Base-by-base conservation (phyloP, 2,888 invertebrate species). In the Galerucella nymphaeae region DNA sequence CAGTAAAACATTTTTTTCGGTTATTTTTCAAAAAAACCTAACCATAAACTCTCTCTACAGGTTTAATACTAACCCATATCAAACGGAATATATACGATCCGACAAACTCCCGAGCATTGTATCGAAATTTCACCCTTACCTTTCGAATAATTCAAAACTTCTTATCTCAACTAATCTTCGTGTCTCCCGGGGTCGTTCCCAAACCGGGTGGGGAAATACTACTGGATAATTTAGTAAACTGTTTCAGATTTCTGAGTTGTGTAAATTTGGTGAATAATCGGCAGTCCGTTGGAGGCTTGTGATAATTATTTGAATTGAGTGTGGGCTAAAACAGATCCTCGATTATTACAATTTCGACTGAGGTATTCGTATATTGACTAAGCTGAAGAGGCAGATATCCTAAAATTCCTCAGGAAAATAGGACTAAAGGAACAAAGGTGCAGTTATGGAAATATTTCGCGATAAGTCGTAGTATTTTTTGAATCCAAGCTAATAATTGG, bases 191-290 rank as follows among this genome's bases (percentile, higher is more conserved):
- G 45, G 62, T 20, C 50, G 53, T 58, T 68, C 72, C 23, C 42
- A 13, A 64, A 53, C 45, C 42, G 16, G 59, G 57, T 30, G 45
- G 59, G 48, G 41, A 64, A 30, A 66, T 67, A 48, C 50, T 20
- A 16, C 2, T 50, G 59, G 57, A 65, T 77, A 75, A 77, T 74
- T 77, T 70, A 63, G 63, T 72, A 70, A 74, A 72, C 77, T 75
- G 75, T 72, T 72, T 74, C 74, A 66, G 72, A 73, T 76, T 75
- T 71, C 71, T 30, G 70, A 77, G 70, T 77, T 74, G 58, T 71
- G 68, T 48, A 67, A 63, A 67, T 69, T 69, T 50, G 67, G 67
- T 59, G 67, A 68, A 57, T 69, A 50, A 64, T 71, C 67, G 57
- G 63, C 67, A 68, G 59, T 68, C 68, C 58, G 72, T 48, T 20